These are phyloP conservation scores for Apis cerana DNA, from an alignment of 1,140 invertebrate species.

Conservation along the genomic window DNA sequence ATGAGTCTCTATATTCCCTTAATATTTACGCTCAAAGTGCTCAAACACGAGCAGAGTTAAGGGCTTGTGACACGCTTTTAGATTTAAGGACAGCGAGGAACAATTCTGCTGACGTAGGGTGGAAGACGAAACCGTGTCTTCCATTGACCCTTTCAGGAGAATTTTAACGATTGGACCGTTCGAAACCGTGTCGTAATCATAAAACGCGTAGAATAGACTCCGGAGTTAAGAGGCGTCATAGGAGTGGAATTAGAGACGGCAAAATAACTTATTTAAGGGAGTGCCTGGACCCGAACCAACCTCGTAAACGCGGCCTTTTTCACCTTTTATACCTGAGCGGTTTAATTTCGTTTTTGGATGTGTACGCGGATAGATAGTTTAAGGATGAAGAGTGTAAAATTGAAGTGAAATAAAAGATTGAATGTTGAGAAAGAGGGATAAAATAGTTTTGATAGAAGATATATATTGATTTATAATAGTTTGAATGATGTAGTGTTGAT, in stretches of 20 bases:
- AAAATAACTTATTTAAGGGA: slow-evolving; percentile 54
- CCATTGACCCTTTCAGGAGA: neutral
- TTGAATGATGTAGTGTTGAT: too few species aligned
- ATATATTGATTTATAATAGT: too few species aligned
- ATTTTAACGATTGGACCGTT: slow-evolving; percentile 45
- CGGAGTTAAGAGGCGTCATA: neutral
- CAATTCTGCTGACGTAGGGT: neutral
- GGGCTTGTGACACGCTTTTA: neutral
- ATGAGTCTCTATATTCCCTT: neutral
- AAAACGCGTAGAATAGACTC: slow-evolving; percentile 38
- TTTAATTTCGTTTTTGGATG: neutral
- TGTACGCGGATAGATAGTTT: neutral
- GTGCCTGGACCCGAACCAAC: neutral
- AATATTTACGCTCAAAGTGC: neutral
- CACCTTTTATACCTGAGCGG: neutral
- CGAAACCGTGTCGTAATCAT: slow-evolving; percentile 41
- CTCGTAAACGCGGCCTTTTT: slow-evolving; percentile 25
- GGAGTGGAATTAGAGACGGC: slow-evolving; percentile 34
- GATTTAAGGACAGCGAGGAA: neutral
- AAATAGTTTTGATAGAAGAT: neutral
- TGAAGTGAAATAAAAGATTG: neutral
- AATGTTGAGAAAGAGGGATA: neutral
- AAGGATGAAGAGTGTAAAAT: neutral
- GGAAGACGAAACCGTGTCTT: neutral
- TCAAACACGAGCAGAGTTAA: neutral